Percentiles rank a stretch among this genome's conserved stretches.
phyloP scores from a whole-genome alignment of 2,888 invertebrate genomes.

The Beris morrisii region DNA sequence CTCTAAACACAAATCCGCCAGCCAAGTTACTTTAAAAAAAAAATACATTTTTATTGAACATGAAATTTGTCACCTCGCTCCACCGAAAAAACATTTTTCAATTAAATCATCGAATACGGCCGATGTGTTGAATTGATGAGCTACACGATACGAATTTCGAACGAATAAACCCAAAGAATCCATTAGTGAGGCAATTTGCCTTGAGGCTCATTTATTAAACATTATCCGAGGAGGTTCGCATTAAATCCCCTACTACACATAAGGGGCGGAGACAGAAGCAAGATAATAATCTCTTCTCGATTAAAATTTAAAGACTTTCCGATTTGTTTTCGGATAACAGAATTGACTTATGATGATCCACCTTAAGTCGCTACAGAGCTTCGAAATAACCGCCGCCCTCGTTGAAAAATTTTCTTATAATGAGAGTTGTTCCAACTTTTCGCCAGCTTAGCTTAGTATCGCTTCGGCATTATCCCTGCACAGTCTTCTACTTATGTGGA shows the following conservation, averaged over 20 bases:
- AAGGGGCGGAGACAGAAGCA: no score
- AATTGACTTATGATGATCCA: conserved; percentile 40
- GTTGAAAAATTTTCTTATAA: conserved; percentile 7
- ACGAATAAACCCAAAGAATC: conserved; percentile 9
- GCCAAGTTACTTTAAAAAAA: no score
- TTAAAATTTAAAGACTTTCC: conserved; percentile 34
- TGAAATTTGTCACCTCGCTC: no score
- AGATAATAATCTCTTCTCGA: conserved; percentile 21
- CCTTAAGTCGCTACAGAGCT: conserved; percentile 7
- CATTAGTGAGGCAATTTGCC: conserved; percentile 24
- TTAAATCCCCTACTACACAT: neutral
- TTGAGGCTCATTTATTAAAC: conserved; percentile 29
- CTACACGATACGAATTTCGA: conserved; percentile 19
- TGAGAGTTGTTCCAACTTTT: neutral
- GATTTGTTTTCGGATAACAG: conserved; percentile 35
- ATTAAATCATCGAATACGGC: conserved; percentile 27
- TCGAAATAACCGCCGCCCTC: neutral
- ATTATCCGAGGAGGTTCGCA: conserved; percentile 12
- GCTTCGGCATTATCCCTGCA: neutral
- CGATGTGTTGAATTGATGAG: conserved; percentile 4
- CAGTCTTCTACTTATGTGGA: no score
- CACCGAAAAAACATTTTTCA: conserved; percentile 9
- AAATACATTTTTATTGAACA: no score
- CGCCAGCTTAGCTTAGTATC: neutral
- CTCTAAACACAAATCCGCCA: no score